phyloP scores from a whole-genome alignment of 2,888 invertebrate species.

The Acrobasis consociella region DNA sequence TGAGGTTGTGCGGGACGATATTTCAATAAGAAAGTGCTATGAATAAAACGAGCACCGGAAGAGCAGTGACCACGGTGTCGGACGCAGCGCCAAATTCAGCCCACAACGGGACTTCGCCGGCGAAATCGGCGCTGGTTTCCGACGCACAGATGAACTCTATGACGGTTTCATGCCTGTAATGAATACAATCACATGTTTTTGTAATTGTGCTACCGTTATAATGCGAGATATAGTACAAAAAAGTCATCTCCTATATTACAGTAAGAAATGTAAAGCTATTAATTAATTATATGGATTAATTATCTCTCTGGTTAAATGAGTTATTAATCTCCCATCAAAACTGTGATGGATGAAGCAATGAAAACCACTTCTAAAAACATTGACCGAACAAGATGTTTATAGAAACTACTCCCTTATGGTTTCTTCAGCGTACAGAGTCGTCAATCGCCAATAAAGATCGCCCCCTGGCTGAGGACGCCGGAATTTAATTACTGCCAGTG shows the following conservation, averaged over 20 bases:
- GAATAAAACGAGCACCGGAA: conserved; percentile 59
- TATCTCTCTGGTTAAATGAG: no score
- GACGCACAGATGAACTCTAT: conserved; percentile 14
- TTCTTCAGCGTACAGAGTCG: conserved; percentile 46
- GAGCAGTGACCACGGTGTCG: conserved; percentile 67
- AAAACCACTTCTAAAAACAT: not conserved
- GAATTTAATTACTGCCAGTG: conserved; percentile 71
- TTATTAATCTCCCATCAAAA: no score
- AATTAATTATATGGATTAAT: no score
- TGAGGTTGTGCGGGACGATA: conserved; percentile 3
- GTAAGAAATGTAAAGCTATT: no score
- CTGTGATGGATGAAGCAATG: no score
- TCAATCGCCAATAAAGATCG: conserved; percentile 47
- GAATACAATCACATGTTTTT: not conserved
- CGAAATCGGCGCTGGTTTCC: conserved; percentile 60
- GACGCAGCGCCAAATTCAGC: conserved; percentile 60
- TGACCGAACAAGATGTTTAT: not conserved
- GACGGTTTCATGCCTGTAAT: not conserved
- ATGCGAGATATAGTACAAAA: not conserved
- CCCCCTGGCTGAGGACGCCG: conserved; percentile 41
- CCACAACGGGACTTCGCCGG: conserved; percentile 69
- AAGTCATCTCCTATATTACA: not conserved
- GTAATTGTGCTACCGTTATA: conserved; percentile 1
- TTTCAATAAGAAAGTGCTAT: conserved; percentile 20
- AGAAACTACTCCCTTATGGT: conserved; percentile 46